Evolutionary conservation across 2,113 vertebrate species (phyloP).

Genomic region (Xiphophorus maculatus): DNA sequence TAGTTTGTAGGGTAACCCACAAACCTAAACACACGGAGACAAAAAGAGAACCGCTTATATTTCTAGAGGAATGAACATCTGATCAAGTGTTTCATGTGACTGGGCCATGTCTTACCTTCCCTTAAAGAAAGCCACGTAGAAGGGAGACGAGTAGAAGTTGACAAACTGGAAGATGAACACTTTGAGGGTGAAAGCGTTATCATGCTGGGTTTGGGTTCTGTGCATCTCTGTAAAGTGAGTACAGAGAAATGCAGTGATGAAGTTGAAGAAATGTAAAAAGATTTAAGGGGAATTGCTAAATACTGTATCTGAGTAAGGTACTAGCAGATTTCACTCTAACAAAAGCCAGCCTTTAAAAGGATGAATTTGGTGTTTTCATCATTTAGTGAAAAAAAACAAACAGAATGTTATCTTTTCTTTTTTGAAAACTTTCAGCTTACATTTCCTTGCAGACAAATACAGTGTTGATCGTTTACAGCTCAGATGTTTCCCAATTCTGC

Average conservation of each 20-base stretch:
- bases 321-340: background rate
- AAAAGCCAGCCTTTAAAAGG: background rate
- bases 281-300: background rate
- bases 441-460: constrained; percentile 15
- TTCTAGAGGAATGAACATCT: background rate
- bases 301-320: background rate
- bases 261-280: background rate
- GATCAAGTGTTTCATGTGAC: background rate
- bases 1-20: constrained; percentile 84
- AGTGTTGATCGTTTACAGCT: constrained; percentile 10
- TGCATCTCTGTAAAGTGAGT: constrained; percentile 81
- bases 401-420: background rate
- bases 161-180: constrained; percentile 88
- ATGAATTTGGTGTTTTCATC: background rate
- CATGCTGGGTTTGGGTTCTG: constrained; percentile 83
- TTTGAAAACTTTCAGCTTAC: background rate
- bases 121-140: constrained; percentile 87
- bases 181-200: constrained; percentile 85
- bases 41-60: background rate
- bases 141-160: constrained; percentile 85
- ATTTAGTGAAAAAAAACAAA: background rate
- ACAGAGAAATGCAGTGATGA: background rate
- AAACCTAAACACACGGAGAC: constrained; percentile 67
- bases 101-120: constrained; percentile 73
- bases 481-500: constrained; percentile 23